A percentile compares a stretch with the other conserved stretches of the same genome.
These are phyloP conservation scores for Clitarchus hookeri DNA, from an alignment of 2,888 invertebrate genomes.

Conservation along the genomic window DNA sequence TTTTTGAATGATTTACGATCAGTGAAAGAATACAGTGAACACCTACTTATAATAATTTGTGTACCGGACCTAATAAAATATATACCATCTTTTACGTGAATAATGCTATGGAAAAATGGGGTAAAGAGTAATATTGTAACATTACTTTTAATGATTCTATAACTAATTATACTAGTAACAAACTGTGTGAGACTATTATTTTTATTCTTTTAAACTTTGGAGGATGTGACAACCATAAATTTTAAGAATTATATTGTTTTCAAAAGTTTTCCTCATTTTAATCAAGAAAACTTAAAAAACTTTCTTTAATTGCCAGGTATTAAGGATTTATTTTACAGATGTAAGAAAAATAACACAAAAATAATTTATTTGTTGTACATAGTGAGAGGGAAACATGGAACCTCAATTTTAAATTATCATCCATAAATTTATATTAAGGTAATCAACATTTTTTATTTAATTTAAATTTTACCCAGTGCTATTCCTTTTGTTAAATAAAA, in stretches of 20 bases:
- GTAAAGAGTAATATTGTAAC: conserved; percentile 19
- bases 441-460: not conserved
- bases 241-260: not conserved
- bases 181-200: conserved; percentile 25
- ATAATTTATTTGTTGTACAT: not conserved
- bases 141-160: conserved; percentile 21
- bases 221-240: not conserved
- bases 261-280: not conserved
- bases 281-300: not conserved
- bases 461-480: not conserved
- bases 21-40: not conserved
- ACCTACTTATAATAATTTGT: not conserved
- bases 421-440: not conserved
- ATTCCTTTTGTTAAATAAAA: not conserved
- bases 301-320: too few relatives aligned
- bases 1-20: not conserved
- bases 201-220: not conserved
- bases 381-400: not conserved
- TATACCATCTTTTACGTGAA: conserved; percentile 26
- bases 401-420: not conserved
- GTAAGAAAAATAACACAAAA: not conserved
- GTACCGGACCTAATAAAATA: conserved; percentile 32
- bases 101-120: conserved; percentile 19
- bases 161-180: conserved; percentile 24
- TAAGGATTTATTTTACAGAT: not conserved